Percentiles rank a stretch among this genome's conserved stretches.
Evolutionary conservation across 35 echinoderm and acorn worm species (phyloP).

Genomic region (Ophioderma brevispina): DNA sequence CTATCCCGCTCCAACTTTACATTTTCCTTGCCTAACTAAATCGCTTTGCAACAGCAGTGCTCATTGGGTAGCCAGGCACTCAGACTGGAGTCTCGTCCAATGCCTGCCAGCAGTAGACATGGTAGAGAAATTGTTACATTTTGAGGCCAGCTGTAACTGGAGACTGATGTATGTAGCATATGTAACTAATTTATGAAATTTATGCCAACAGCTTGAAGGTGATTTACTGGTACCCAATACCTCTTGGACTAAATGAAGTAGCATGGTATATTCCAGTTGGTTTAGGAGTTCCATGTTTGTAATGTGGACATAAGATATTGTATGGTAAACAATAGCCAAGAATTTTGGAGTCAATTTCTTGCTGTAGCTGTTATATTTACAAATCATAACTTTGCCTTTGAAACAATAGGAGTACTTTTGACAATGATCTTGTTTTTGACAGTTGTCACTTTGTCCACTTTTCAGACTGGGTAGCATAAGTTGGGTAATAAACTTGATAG

Average conservation of each 20-base stretch:
- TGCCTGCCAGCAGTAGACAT: background rate
- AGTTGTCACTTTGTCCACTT: too few relatives aligned
- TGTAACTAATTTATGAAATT: constrained; percentile 15
- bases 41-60: background rate
- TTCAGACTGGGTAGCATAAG: too few relatives aligned
- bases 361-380: too few relatives aligned
- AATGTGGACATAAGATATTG: background rate
- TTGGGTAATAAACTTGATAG: too few relatives aligned
- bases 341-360: too few relatives aligned
- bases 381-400: too few relatives aligned
- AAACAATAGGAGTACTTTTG: too few relatives aligned
- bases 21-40: background rate
- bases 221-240: background rate
- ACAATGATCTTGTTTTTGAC: too few relatives aligned
- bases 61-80: background rate
- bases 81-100: background rate
- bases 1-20: background rate
- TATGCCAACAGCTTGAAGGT: background rate
- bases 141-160: background rate
- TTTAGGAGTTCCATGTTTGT: background rate
- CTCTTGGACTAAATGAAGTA: background rate
- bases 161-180: background rate
- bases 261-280: background rate
- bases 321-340: too few relatives aligned
- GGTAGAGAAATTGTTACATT: background rate